Evolutionary conservation across 2,797 vertebrate species (phyloP), one percentile per base, ranked within the genome.

Genomic region (Borostomias antarcticus): DNA sequence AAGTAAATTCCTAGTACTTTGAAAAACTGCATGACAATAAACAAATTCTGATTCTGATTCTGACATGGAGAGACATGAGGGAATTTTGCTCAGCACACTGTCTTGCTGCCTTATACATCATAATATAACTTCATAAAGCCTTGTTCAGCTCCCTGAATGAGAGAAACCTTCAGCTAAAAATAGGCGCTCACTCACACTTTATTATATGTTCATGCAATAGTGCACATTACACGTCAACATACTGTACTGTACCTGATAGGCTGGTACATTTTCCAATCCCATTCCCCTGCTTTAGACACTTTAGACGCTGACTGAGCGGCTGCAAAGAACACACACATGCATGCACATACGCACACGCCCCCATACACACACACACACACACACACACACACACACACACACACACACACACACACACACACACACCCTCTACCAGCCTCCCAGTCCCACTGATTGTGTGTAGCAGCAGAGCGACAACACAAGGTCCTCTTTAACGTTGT

Each of bases 261-360:
- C 37, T 78, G 71, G 50, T 52, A 23, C 69, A 56, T 64, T 59
- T 60, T 82, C 65, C 66, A n/a, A 79, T 45, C 25, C n/a, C 48
- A 66, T 73, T 70, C 33, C 6, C 58, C 64, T 25, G 47, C 76
- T 68, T 58, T 59, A 54, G 15, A 29, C n/a, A 15, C 57, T 47
- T 71, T 66, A 37, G 68, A 70, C 59, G 66, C 62, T 48, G 15
- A 13, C n/a, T 37, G 33, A 58, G 40, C n/a, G 70, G 72, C 78
- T 78, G 79, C 72, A 72, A 40, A 73, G 73, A 54, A 35, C 23
- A 37, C 9, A 51, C 45, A 6, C 58, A 30, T 26, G 15, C 33
- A 37, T 13, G 32, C 6, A 26, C 29, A 58, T 2, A 19, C 23
- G 23, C 13, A 17, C 8, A 21, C 7, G 23, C 53, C 30, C 53